These are phyloP conservation scores for Mandrillus leucophaeus DNA, from an alignment of 2,113 vertebrate genomes.

Conservation along the genomic window DNA sequence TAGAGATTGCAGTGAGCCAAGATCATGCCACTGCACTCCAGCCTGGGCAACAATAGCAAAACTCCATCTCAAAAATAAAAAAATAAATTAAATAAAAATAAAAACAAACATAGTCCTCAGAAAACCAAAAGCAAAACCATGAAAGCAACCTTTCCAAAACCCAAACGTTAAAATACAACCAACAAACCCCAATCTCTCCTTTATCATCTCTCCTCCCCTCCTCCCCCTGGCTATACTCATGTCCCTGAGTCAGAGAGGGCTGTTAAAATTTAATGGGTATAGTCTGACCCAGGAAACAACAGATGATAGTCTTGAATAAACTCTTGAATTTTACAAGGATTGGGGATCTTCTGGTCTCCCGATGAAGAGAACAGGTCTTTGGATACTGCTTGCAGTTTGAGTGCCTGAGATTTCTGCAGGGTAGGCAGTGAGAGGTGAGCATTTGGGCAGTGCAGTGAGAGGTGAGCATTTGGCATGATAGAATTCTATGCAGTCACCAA, in stretches of 20 bases:
- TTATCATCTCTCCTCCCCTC: fast-evolving
- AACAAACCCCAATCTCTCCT: background rate
- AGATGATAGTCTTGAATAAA: background rate
- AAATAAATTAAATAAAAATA: too few relatives aligned
- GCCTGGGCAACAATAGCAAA: too few relatives aligned
- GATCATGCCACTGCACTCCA: too few relatives aligned
- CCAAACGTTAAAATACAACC: background rate
- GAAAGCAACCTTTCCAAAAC: background rate
- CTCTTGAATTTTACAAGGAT: background rate
- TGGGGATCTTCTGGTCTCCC: background rate
- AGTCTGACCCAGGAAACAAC: background rate
- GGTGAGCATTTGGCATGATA: background rate
- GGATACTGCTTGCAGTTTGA: background rate
- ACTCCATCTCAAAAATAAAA: too few relatives aligned
- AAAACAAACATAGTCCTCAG: background rate
- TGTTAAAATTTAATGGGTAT: background rate
- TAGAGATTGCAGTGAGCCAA: too few relatives aligned
- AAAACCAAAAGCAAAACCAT: background rate
- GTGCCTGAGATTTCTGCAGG: background rate
- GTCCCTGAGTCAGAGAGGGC: background rate
- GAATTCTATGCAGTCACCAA: background rate
- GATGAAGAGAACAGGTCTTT: background rate
- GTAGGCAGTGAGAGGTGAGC: background rate
- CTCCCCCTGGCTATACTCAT: background rate
- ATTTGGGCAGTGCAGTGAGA: background rate